Evolutionary conservation across 2,797 vertebrate genomes (phyloP).

Genomic region (Myotis vivesi): DNA sequence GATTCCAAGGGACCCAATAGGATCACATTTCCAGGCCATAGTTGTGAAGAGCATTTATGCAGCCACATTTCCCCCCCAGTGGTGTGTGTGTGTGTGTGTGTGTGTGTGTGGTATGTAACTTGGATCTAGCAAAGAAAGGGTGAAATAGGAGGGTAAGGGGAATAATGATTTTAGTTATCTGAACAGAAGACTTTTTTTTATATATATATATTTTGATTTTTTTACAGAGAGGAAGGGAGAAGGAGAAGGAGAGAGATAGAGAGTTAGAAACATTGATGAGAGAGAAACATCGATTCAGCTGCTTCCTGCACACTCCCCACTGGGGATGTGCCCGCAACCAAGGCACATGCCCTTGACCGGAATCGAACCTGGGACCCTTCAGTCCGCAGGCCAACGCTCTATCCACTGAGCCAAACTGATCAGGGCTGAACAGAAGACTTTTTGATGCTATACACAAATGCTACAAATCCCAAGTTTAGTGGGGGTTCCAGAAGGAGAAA

Average conservation of each 20-base stretch:
- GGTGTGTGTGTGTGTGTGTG: neutral
- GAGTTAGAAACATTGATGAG: too few species aligned
- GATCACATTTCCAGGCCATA: constrained; percentile 49
- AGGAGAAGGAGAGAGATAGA: too few species aligned
- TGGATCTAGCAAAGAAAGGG: neutral
- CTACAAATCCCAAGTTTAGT: constrained; percentile 66
- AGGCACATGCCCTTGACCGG: too few species aligned
- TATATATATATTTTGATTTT: too few species aligned
- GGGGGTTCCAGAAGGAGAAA: constrained; percentile 1
- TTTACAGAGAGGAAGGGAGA: too few species aligned
- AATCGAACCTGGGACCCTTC: too few species aligned
- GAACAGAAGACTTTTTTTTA: constrained; percentile 26
- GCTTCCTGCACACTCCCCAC: too few species aligned
- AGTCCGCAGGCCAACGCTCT: too few species aligned
- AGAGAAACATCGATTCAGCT: too few species aligned
- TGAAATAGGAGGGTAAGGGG: neutral
- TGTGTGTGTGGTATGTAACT: neutral
- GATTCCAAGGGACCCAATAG: neutral
- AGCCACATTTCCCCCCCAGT: constrained; percentile 51
- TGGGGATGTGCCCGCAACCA: too few species aligned
- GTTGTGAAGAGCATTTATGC: constrained; percentile 73
- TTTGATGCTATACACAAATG: constrained; percentile 55
- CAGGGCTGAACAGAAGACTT: neutral
- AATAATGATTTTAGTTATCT: constrained; percentile 16
- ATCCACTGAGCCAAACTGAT: too few species aligned